Base-by-base conservation (phyloP, 37 sponge, comb jelly and placozoan species). In the Mnemiopsis leidyi region DNA sequence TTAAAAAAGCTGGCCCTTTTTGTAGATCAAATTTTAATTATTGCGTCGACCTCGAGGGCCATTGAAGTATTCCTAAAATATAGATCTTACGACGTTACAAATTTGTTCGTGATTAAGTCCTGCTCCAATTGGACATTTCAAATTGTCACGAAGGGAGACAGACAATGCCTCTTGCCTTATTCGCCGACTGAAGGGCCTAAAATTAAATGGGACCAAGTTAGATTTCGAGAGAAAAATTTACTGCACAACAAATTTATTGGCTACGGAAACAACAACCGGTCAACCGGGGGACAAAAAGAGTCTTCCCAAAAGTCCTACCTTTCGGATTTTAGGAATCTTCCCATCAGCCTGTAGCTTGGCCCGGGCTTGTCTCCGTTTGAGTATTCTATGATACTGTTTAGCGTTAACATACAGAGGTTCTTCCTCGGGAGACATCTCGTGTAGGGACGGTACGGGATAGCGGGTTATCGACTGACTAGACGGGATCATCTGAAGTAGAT, bases 371-470 rank as follows among this genome's bases (percentile, higher is more conserved):
- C 98, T 94, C 16, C 98, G 88, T 93, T 97, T 98, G 32, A 98
- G 76, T 76, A 98, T 98, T 24, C 98, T 79, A 69, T 97, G 95
- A 93, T 98, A 98, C 94, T 98, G 98, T 92, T 98, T 98, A 32
- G 98, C 98, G 36, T 98, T 98, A 37, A 98, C 98, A 77, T 98
- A 98, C 39, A 97, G 93, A 7, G 98, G 98, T 68, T 98, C 98
- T 76, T 98, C 98, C 36, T 96, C 98, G 21, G 73, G 73, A 25
- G 73, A 69, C 35, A 20, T 23, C 37, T 79, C 82, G 38, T 32
- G 82, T 2, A 32, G 82, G 3, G 82, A 79, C 1, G 82, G 82
- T 7, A 79, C 37, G 36, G 35, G 82, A 21, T 79, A 79, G 7
- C 82, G 82, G 82, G 34, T 79, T 13, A 35, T 7, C 7, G 82